Conservation (phyloP, 2,888 invertebrate species). For the Digitonthophagus gazella region DNA sequence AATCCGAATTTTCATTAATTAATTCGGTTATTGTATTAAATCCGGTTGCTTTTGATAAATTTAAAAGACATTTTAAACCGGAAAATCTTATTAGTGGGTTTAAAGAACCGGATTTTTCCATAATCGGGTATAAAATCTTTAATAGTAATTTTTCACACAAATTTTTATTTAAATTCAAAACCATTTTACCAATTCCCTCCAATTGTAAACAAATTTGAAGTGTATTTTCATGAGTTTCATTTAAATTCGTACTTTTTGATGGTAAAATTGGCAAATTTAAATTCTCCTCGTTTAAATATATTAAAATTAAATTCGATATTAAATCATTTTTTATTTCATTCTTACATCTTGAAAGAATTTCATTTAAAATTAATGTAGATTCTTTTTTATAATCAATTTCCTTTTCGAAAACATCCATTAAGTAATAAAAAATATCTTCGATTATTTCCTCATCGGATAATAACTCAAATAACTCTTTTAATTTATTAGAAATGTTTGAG, state of each 20-base stretch:
- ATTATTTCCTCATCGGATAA: conserved; percentile 58
- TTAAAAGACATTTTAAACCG: conserved; percentile 59
- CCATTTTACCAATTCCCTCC: conserved; percentile 68
- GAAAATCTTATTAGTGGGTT: conserved; percentile 63
- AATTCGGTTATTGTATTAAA: conserved; percentile 59
- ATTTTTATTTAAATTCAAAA: conserved; percentile 53
- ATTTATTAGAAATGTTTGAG: conserved; percentile 49
- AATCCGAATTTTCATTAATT: conserved; percentile 68
- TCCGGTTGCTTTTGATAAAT: conserved; percentile 59
- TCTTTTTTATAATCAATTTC: conserved; percentile 59
- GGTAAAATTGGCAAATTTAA: conserved; percentile 56
- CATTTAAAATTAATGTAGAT: conserved; percentile 60
- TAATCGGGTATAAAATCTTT: conserved; percentile 64
- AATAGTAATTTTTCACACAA: conserved; percentile 62
- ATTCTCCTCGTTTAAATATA: conserved; percentile 55
- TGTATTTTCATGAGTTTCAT: conserved; percentile 62
- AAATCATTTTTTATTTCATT: background rate
- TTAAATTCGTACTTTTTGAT: conserved; percentile 40
- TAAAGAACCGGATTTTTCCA: conserved; percentile 70
- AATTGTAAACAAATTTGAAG: conserved; percentile 65
- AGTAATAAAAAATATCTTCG: conserved; percentile 60
- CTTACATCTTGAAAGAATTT: conserved; percentile 50
- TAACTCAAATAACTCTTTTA: conserved; percentile 57
- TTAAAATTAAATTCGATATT: conserved; percentile 16
- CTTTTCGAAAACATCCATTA: conserved; percentile 59